Conservation (phyloP, 1,140 invertebrate species). For the Drosophila lacertosa region DNA sequence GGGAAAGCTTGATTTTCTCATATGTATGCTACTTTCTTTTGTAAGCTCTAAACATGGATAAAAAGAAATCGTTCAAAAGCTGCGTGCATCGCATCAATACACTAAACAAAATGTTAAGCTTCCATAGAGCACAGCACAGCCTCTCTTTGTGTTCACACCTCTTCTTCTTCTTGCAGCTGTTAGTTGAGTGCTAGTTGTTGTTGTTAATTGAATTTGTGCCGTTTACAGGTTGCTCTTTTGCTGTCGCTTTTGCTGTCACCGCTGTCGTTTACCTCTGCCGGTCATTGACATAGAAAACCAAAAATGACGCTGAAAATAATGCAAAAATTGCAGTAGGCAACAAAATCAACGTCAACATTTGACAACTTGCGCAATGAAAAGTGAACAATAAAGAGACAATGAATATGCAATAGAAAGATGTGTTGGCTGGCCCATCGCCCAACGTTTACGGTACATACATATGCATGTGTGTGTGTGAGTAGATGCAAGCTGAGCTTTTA, state of each 20-base stretch:
- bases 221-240: constrained; percentile 20
- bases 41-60: constrained; percentile 7
- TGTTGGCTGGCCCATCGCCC: neutral
- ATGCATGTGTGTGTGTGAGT: neutral
- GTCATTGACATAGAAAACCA: constrained; percentile 44
- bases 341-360: constrained; percentile 26
- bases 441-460: neutral
- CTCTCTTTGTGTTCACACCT: constrained; percentile 2
- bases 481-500: neutral
- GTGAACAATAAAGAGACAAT: neutral
- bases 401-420: neutral
- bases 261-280: constrained; percentile 7
- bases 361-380: constrained; percentile 18
- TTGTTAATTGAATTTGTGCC: constrained; percentile 35
- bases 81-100: constrained; percentile 25
- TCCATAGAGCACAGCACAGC: constrained; percentile 3
- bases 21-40: constrained; percentile 36
- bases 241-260: constrained; percentile 3
- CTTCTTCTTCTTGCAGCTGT: neutral
- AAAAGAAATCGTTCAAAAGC: constrained; percentile 38
- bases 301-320: constrained; percentile 29
- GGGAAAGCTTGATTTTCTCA: constrained; percentile 35
- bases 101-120: constrained; percentile 12
- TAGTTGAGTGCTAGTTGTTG: constrained; percentile 3
- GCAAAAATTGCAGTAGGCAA: constrained; percentile 24